Conservation (phyloP, 2,113 vertebrate species). For the Ophthalmolycus amberensis region DNA sequence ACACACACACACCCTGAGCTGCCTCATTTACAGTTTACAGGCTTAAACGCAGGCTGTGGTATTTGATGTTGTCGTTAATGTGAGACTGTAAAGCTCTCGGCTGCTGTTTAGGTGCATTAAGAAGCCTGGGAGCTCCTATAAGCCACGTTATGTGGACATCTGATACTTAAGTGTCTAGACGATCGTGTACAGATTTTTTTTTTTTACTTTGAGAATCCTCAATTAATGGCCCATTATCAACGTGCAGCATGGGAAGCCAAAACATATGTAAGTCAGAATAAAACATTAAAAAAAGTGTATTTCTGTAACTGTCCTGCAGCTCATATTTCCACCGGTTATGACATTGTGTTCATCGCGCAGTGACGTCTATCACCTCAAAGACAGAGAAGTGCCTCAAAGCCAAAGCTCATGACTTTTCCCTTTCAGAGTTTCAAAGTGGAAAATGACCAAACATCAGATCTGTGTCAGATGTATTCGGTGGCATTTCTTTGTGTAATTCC, state of each 20-base stretch:
- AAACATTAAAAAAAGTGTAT: not conserved
- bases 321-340: conserved; percentile 10
- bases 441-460: conserved; percentile 17
- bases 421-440: conserved; percentile 5
- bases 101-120: conserved; percentile 64
- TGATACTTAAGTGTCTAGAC: conserved; percentile 76
- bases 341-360: not conserved
- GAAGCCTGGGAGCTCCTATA: conserved; percentile 65
- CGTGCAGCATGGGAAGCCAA: not conserved
- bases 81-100: conserved; percentile 66
- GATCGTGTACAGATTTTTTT: conserved; percentile 25
- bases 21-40: conserved; percentile 74
- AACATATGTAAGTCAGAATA: not conserved
- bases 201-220: conserved; percentile 4
- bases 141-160: conserved; percentile 70
- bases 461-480: conserved; percentile 18
- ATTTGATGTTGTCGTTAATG: conserved; percentile 69
- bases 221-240: not conserved
- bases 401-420: not conserved
- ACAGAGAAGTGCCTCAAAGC: too few species aligned
- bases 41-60: conserved; percentile 62
- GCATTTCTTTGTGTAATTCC: conserved; percentile 1
- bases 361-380: not conserved
- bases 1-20: conserved; percentile 14
- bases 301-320: conserved; percentile 10